Evolutionary conservation across 1,140 invertebrate genomes (phyloP), one percentile per base, ranked within the genome.

Genomic region (Drosophila pachea): DNA sequence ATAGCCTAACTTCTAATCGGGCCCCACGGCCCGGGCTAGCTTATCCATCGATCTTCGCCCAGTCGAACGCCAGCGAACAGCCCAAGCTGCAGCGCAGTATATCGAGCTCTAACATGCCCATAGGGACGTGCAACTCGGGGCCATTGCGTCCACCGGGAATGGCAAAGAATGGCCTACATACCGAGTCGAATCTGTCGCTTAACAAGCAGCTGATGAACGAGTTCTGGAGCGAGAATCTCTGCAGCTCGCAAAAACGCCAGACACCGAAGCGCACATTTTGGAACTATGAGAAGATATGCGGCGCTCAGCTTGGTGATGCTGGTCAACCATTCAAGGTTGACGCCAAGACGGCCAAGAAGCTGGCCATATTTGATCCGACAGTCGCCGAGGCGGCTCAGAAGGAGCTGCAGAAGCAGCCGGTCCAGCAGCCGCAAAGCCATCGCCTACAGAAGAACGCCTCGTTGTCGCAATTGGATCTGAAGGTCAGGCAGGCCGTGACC

Each of bases 211-310:
- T 84, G n/a, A 78, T 89, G 75, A 89, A 88, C 55, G 86, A 89
- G 9, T 89, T 89, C 65, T 89, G 89, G 89, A 75, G 74, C 33
- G 88, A 89, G 29, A 89, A 89, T 73, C 55, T 89, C 0, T 76
- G 54, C n/a, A 77, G 78, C 16, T 86, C 84, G 0, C 77, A 86
- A 16, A 89, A 88, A 52, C 79, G 77, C 0, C 87, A 89, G 59
- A 89, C 87, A 0, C 87, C 87, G 0, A 89, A 89, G 48, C 78
- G 87, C 2, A 78, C 86, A 4, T 76, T 89, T 7, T 89, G 89
- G 89, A 89, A 89, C 73, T 89, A 89, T 54, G 86, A 89, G 52
- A 89, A 89, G 68, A 89, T 89, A 4, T 88, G 84, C 31, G 73
- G 86, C 9, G 68, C 88, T 2, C 86, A 74, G 36, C 22, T 88